Percentiles rank a stretch among this genome's conserved stretches.
These are phyloP conservation scores for Cyrtodaria siliqua DNA, from an alignment of 2,888 invertebrate genomes.

Conservation along the genomic window DNA sequence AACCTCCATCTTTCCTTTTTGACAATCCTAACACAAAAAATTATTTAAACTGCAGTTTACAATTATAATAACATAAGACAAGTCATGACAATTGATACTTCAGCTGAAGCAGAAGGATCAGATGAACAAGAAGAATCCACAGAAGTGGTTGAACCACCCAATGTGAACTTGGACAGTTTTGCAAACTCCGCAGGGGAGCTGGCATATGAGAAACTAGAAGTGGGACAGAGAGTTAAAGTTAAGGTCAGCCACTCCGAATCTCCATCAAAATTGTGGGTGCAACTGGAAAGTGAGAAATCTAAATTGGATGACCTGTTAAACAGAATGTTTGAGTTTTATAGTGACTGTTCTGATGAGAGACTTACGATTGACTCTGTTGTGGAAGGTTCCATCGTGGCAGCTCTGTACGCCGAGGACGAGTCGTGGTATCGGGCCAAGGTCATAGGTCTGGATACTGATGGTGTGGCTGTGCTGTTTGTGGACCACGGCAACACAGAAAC, in stretches of 20 bases:
- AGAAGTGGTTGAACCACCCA: not conserved
- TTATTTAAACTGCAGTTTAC: no score
- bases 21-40: no score
- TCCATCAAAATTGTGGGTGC: slow-evolving; percentile 77
- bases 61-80: no score
- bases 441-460: slow-evolving; percentile 34
- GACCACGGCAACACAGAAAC: slow-evolving; percentile 83
- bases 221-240: slow-evolving; percentile 65
- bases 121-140: not conserved
- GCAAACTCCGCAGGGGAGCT: slow-evolving; percentile 11
- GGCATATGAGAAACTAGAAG: slow-evolving; percentile 21
- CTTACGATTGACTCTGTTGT: slow-evolving; percentile 44
- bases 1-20: no score
- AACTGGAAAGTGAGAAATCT: slow-evolving; percentile 62
- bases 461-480: slow-evolving; percentile 76
- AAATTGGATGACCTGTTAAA: slow-evolving; percentile 71
- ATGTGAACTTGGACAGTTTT: slow-evolving; percentile 5
- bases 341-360: slow-evolving; percentile 44
- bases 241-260: slow-evolving; percentile 64
- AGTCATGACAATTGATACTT: no score
- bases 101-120: no score
- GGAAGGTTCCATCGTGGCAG: slow-evolving; percentile 71
- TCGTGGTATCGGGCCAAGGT: slow-evolving; percentile 80
- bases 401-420: slow-evolving; percentile 76
- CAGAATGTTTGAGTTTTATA: slow-evolving; percentile 75